A percentile compares a stretch with the other conserved stretches of the same genome.
phyloP scores from a whole-genome alignment of 2,888 invertebrate genomes.

The Dynastes maya region DNA sequence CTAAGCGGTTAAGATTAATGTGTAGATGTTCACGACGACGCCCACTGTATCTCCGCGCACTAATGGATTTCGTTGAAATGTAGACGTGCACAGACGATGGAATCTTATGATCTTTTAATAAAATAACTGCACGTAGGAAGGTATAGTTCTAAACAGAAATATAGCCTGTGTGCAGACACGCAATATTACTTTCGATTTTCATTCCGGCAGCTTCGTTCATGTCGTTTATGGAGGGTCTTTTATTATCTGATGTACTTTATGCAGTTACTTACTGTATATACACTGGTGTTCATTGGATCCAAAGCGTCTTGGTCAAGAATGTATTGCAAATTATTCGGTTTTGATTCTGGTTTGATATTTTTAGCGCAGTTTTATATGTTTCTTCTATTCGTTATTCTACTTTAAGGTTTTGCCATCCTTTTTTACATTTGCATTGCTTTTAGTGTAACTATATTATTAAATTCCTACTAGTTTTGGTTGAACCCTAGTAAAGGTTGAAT shows the following conservation, averaged over 20 bases:
- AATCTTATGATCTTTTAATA: conserved; percentile 54
- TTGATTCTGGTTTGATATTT: no score
- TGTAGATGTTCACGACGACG: conserved; percentile 56
- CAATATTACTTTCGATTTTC: conserved; percentile 20
- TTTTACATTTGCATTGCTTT: no score
- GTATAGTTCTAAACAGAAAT: conserved; percentile 17
- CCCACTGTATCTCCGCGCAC: conserved; percentile 58
- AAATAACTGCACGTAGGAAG: conserved; percentile 51
- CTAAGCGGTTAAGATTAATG: conserved; percentile 55
- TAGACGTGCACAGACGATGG: conserved; percentile 31
- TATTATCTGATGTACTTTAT: not conserved
- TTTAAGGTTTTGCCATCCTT: no score
- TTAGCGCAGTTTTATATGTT: no score
- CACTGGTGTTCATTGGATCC: no score
- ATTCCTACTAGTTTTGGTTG: no score
- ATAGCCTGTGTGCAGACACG: conserved; percentile 7
- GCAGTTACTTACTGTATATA: not conserved
- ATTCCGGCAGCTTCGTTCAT: not conserved
- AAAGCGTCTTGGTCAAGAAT: no score
- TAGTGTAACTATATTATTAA: no score
- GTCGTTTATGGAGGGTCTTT: not conserved
- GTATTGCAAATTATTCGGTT: no score
- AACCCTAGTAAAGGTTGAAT: no score
- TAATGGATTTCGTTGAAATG: conserved; percentile 55
- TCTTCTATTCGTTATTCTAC: no score